These are phyloP conservation scores for Flexamia atlantica DNA, from an alignment of 2,888 invertebrate species.

Conservation along the genomic window DNA sequence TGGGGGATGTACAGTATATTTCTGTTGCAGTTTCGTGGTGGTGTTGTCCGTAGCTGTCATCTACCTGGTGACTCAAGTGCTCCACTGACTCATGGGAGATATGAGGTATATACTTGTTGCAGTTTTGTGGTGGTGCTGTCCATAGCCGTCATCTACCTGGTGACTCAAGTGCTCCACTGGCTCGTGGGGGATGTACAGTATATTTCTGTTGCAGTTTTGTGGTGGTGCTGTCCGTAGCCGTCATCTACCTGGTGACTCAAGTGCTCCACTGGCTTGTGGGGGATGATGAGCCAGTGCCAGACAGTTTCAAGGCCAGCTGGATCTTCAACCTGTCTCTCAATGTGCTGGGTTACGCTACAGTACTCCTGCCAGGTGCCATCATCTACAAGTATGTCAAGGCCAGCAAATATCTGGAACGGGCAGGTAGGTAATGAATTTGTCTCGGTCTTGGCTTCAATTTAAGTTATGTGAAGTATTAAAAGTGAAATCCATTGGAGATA, in stretches of 20 bases:
- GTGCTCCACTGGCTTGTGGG: constrained; percentile 72
- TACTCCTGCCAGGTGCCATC: constrained; percentile 91
- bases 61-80: too few relatives aligned
- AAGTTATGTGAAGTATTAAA: too few relatives aligned
- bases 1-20: too few relatives aligned
- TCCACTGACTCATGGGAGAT: too few relatives aligned
- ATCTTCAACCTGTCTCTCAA: constrained; percentile 87
- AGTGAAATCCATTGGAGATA: too few relatives aligned
- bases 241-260: constrained; percentile 75
- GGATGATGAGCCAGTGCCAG: constrained; percentile 62
- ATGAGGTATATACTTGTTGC: too few relatives aligned
- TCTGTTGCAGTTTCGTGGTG: too few relatives aligned
- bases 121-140: constrained; percentile 76
- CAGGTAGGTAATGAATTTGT: constrained; percentile 76
- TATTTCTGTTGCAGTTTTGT: constrained; percentile 73
- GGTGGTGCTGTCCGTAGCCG: constrained; percentile 74
- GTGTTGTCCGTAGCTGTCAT: too few relatives aligned
- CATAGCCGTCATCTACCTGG: constrained; percentile 75
- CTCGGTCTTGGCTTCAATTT: too few relatives aligned
- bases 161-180: constrained; percentile 75
- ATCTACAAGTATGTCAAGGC: constrained; percentile 89
- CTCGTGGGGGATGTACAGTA: constrained; percentile 62
- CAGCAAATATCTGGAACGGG: constrained; percentile 88
- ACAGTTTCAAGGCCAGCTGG: constrained; percentile 81
- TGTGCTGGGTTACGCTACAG: constrained; percentile 91